Conservation (phyloP, 30 jellyfish, hydroid and myxozoan genomes). For the Turritopsis dohrnii region DNA sequence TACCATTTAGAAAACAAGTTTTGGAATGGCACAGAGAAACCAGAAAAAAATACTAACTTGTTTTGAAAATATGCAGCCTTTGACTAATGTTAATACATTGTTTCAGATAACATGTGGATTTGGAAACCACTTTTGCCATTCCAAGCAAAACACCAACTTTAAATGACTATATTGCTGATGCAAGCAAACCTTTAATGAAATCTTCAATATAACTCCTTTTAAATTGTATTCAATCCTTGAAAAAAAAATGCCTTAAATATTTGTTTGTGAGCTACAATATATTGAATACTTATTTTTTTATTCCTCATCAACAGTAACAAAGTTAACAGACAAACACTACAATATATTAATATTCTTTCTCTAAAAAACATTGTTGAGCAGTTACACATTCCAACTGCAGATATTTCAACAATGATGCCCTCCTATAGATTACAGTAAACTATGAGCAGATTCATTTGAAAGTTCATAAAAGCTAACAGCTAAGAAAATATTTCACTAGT, state of each 20-base stretch:
- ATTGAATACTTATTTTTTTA: neutral
- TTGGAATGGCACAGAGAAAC: too few species aligned
- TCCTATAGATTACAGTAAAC: neutral
- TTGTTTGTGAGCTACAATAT: neutral
- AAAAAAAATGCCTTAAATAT: neutral
- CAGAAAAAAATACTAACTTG: neutral
- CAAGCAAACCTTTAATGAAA: neutral
- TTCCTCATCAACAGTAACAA: neutral
- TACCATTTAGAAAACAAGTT: neutral
- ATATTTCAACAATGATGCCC: neutral
- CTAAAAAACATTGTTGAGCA: neutral
- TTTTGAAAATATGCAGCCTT: neutral
- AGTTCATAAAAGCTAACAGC: too few species aligned
- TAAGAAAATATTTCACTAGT: too few species aligned
- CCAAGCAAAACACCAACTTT: neutral
- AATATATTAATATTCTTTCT: neutral
- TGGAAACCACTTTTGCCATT: constrained; percentile 10
- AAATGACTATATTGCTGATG: neutral
- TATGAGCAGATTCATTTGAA: neutral
- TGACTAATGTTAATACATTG: neutral
- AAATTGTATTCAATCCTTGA: neutral
- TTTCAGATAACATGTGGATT: neutral
- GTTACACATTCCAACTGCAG: neutral
- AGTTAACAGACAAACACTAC: neutral
- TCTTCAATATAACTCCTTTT: neutral